Evolutionary conservation across 2,797 vertebrate species (phyloP), one percentile per base, ranked within the genome.

Genomic region (Prionace glauca): DNA sequence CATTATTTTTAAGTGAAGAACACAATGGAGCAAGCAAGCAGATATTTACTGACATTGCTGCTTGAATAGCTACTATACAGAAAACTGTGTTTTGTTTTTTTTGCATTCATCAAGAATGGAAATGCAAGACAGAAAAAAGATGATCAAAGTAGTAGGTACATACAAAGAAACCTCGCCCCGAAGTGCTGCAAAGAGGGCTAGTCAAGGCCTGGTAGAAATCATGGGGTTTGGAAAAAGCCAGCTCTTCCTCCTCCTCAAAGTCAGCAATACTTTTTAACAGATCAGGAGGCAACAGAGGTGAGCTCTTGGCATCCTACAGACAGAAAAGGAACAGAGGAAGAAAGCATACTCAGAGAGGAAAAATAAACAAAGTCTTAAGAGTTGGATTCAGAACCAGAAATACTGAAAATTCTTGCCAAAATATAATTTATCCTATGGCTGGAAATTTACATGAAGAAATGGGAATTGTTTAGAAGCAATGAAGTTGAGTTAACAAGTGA

Each of bases 211-310:
- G 99, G 98, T 99, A 99, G 98, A 99, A 99, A 98, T 99, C 99
- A 97, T 98, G 98, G 98, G 99, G 98, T 98, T 99, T 99, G 98
- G 99, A 98, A 98, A 99, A 99, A 97, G 98, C 97, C 97, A 99
- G 98, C 98, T 99, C 99, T 98, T 99, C 99, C 98, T 99, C 99
- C 97, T 99, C 99, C 98, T 99, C 99, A 98, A 99, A 98, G 97
- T 99, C 99, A 98, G 98, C 98, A 98, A 99, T 98, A 98, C 98
- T 98, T 98, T 99, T 99, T 98, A 99, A 98, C 98, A 99, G 98
- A 98, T 99, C 99, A 97, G 99, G 99, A 98, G 99, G 99, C 97
- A 99, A 99, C 98, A 99, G 98, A 98, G 99, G 99, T 97, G 99
- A 99, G 98, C 98, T 98, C 98, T 99, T 99, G 98, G 98, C 98